Evolutionary conservation across 2,113 vertebrate genomes (phyloP).

Genomic region (Carassius gibelio): DNA sequence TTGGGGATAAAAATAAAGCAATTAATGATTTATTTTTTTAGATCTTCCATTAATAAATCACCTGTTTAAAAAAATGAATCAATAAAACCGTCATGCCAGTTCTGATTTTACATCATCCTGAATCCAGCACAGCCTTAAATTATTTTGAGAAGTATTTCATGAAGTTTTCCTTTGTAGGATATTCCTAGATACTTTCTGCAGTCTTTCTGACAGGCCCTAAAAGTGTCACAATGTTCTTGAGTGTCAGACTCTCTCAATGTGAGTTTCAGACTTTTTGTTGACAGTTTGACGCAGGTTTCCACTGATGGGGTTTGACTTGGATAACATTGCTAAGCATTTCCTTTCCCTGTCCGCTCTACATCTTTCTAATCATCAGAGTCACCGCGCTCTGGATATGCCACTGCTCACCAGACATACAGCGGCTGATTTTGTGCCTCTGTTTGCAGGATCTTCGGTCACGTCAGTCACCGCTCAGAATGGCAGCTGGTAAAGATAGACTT

Average conservation of each 20-base stretch:
- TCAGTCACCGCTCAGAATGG: slow-evolving; percentile 98
- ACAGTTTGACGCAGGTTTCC: slow-evolving; percentile 29
- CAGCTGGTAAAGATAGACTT: slow-evolving; percentile 98
- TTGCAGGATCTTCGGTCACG: slow-evolving; percentile 93
- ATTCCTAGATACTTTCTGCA: slow-evolving; percentile 41
- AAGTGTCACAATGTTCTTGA: slow-evolving; percentile 8
- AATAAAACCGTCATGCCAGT: slow-evolving; percentile 9
- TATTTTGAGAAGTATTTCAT: slow-evolving; percentile 31
- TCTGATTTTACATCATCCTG: background rate
- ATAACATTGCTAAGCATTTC: slow-evolving; percentile 35
- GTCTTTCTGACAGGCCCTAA: slow-evolving; percentile 25
- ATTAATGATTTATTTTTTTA: background rate
- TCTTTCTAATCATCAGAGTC: slow-evolving; percentile 43
- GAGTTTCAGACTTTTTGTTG: slow-evolving; percentile 18
- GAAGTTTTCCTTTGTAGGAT: slow-evolving; percentile 29
- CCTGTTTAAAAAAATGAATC: background rate
- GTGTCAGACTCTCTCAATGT: slow-evolving; percentile 26
- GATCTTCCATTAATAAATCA: background rate
- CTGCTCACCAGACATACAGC: background rate
- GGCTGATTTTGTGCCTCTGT: slow-evolving; percentile 49
- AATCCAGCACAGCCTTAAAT: background rate
- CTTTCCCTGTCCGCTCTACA: background rate
- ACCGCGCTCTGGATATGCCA: slow-evolving; percentile 6
- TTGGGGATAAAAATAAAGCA: background rate
- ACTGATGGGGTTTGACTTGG: slow-evolving; percentile 31